A percentile compares a stretch with the other conserved stretches of the same genome.
Conservation (phyloP, 30 jellyfish, hydroid and myxozoan genomes). For the Aurelia aurita region DNA sequence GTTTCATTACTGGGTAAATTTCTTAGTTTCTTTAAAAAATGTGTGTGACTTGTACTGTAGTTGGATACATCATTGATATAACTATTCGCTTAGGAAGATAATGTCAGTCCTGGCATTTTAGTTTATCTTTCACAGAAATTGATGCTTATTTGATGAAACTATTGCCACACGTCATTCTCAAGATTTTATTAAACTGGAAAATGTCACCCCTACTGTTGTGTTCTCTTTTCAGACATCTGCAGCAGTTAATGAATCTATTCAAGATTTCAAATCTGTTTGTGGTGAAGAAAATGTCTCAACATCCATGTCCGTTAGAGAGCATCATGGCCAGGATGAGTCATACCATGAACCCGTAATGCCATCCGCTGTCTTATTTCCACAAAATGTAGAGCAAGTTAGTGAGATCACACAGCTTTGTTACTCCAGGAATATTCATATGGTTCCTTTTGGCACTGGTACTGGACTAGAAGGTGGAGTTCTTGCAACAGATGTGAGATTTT, state of each 20-base stretch:
- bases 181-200: too few species aligned
- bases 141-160: neutral
- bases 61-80: too few species aligned
- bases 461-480: slow-evolving; percentile 89
- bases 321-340: slow-evolving; percentile 89
- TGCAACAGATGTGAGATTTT: slow-evolving; percentile 48
- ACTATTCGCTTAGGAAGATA: too few species aligned
- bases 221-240: slow-evolving; percentile 45
- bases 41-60: too few species aligned
- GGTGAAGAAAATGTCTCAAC: slow-evolving; percentile 73
- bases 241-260: slow-evolving; percentile 47
- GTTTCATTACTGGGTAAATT: too few species aligned
- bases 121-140: too few species aligned
- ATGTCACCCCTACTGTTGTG: neutral
- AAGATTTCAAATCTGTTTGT: slow-evolving; percentile 46
- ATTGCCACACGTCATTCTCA: too few species aligned
- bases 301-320: slow-evolving; percentile 75
- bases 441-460: slow-evolving; percentile 92
- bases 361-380: slow-evolving; percentile 76
- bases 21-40: too few species aligned
- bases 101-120: too few species aligned
- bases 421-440: slow-evolving; percentile 43
- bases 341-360: slow-evolving; percentile 65
- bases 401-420: slow-evolving; percentile 73
- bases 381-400: slow-evolving; percentile 74